A percentile compares a stretch with the other conserved stretches of the same genome.
phyloP scores from a whole-genome alignment of 2,797 vertebrate species.

The Podarcis lilfordi region DNA sequence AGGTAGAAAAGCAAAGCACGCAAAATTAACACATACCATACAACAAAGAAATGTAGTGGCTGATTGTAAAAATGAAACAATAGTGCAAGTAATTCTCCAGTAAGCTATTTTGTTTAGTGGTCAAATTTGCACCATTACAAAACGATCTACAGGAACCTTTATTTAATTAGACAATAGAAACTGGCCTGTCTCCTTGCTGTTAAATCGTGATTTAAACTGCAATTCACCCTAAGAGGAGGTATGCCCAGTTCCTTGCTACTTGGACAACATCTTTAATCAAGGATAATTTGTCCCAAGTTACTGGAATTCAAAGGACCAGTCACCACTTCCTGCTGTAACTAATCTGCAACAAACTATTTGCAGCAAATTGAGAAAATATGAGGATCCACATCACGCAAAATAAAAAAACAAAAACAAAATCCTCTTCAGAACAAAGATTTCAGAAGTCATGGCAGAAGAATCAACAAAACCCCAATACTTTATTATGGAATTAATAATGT shows the following conservation, averaged over 20 bases:
- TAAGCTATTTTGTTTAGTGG: neutral
- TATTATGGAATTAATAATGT: constrained; percentile 22
- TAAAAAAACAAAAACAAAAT: neutral
- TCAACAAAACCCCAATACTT: neutral
- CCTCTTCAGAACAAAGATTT: neutral
- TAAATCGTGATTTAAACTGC: neutral
- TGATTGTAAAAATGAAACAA: neutral
- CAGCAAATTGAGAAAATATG: constrained; percentile 2
- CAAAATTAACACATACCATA: too few relatives aligned
- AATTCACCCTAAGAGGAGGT: neutral
- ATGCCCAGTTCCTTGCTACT: constrained; percentile 14
- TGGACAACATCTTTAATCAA: neutral
- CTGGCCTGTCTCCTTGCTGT: neutral
- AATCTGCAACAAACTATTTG: neutral
- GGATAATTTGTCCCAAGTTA: neutral
- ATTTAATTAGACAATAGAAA: neutral
- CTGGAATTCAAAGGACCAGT: fast-evolving
- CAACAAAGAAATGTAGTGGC: neutral
- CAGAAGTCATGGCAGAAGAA: neutral
- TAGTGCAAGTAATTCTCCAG: neutral
- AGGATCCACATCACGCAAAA: constrained; percentile 14
- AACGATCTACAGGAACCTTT: neutral
- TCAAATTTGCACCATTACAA: neutral
- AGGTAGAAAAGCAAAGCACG: too few relatives aligned
- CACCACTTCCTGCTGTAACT: constrained; percentile 11